Base-by-base conservation (phyloP, 2,888 invertebrate genomes). In the Julus scandinavius region DNA sequence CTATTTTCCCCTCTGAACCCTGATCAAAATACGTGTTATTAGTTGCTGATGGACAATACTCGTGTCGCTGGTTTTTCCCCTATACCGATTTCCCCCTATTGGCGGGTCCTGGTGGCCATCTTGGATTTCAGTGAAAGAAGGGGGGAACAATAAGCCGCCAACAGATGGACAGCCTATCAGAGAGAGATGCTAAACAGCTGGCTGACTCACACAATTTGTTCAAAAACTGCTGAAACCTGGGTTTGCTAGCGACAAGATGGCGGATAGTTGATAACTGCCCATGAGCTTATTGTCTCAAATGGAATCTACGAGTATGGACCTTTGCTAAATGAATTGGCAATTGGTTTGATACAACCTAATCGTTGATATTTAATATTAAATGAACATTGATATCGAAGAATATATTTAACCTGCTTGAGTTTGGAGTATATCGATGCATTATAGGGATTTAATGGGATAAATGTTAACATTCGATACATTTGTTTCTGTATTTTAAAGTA, bases 101-200 rank as follows among this genome's bases (percentile, higher is more conserved):
- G 85, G 85, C 7, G 85, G 85, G 40, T 15, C 15, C 40, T 63
- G 20, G 63, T 9, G 63, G 63, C 85, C 85, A 85, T 85, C 85
- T 85, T 40, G 45, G 41, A 40, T 45, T 85, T 85, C 45, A 7
- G n/a, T 85, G 85, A 85, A 85, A 85, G 85, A 85, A 17, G n/a
- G 29, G 85, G 85, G 45, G 45, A 45, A 85, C 40, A 85, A 85
- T 85, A 85, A 85, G 85, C 85, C 85, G 45, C 85, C 85, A 45
- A 85, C 85, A 85, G 85, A 85, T 85, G 85, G 85, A 85, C 45
- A 85, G 85, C 85, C 85, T 85, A 85, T 85, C 85, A 85, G 63
- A 63, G 63, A 63, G 63, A 63, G 63, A 63, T 63, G 63, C 63
- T 63, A 63, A 63, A 63, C 63, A 63, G 63, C 63, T 63, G 63